Evolutionary conservation across 2,113 vertebrate species (phyloP), one percentile per base, ranked within the genome.

Genomic region (Vombatus ursinus): DNA sequence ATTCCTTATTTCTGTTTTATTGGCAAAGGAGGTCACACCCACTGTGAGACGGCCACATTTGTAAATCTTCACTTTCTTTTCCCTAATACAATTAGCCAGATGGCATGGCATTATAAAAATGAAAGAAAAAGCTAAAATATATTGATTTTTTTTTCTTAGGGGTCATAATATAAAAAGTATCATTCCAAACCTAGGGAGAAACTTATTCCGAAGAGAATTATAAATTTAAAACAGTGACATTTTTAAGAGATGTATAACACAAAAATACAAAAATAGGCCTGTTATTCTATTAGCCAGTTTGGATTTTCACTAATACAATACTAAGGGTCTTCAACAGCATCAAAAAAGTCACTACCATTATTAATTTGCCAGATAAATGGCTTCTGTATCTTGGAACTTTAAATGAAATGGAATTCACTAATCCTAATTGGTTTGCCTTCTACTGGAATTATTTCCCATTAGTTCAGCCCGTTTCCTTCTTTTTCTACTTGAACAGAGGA

Each of bases 351-450:
- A 98, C 97, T 98, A 98, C 98, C 97, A 98, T 98, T 98, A 99
- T 99, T 98, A 99, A 99, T 99, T 98, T 99, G 98, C 98, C 98
- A 99, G 98, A 99, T 98, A 99, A 99, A 99, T 99, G 98, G 98
- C 98, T 98, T 98, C 98, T 98, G 95, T 98, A 99, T 98, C 98
- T 99, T 98, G 97, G 97, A 99, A 99, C 98, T 98, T 99, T 98
- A 99, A 99, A 98, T 99, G 98, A 99, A 99, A 99, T 99, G 98
- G 98, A 98, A 99, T 98, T 98, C 98, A 98, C 98, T 99, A 99
- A 99, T 99, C 98, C 98, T 99, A 99, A 99, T 99, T 99, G 98
- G 98, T 98, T 98, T 98, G 98, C 98, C 97, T 99, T 98, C 98
- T 98, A 98, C 98, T 50, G 97, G 98, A 99, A 99, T 98, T 98